phyloP scores from a whole-genome alignment of 2,888 invertebrate species.

The Caenorhabditis sulstoni region DNA sequence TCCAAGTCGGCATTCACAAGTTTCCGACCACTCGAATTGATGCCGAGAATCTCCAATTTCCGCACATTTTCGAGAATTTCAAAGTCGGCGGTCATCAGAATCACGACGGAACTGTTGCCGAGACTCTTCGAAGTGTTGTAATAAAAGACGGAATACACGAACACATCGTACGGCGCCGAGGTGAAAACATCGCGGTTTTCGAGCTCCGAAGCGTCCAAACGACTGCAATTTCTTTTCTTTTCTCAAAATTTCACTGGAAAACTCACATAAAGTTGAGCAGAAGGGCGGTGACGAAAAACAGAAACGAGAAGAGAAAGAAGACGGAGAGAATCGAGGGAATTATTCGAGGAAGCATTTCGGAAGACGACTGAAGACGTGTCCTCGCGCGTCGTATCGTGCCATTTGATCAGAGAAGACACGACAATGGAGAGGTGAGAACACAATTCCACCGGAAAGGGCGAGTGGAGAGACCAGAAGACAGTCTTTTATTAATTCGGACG shows the following conservation, averaged over 20 bases:
- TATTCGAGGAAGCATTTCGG: slow-evolving; percentile 52
- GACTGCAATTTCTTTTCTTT: slow-evolving; percentile 4
- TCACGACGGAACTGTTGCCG: slow-evolving; percentile 40
- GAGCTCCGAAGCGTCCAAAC: slow-evolving; percentile 17
- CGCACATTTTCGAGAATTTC: slow-evolving; percentile 36
- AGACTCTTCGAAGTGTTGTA: slow-evolving; percentile 55
- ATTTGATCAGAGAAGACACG: slow-evolving; percentile 11
- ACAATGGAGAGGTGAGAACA: slow-evolving; percentile 1
- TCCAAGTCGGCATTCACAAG: slow-evolving; percentile 30
- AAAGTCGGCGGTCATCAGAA: slow-evolving; percentile 55
- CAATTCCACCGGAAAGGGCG: slow-evolving; percentile 4
- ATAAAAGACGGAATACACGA: slow-evolving; percentile 48
- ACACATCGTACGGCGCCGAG: slow-evolving; percentile 53
- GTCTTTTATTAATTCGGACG: slow-evolving; percentile 11
- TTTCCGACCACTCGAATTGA: slow-evolving; percentile 27
- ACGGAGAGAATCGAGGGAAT: slow-evolving; percentile 47
- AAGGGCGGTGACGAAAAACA: slow-evolving; percentile 49
- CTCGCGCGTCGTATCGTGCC: slow-evolving; percentile 1
- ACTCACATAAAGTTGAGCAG: slow-evolving; percentile 54
- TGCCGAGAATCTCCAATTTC: slow-evolving; percentile 30
- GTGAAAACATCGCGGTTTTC: slow-evolving; percentile 39
- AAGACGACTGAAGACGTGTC: neutral
- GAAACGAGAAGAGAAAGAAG: slow-evolving; percentile 44
- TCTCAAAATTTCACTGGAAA: slow-evolving; percentile 2
- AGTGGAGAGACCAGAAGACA: neutral